Conservation (phyloP, 2,797 vertebrate genomes). For the Darevskia mixta region DNA sequence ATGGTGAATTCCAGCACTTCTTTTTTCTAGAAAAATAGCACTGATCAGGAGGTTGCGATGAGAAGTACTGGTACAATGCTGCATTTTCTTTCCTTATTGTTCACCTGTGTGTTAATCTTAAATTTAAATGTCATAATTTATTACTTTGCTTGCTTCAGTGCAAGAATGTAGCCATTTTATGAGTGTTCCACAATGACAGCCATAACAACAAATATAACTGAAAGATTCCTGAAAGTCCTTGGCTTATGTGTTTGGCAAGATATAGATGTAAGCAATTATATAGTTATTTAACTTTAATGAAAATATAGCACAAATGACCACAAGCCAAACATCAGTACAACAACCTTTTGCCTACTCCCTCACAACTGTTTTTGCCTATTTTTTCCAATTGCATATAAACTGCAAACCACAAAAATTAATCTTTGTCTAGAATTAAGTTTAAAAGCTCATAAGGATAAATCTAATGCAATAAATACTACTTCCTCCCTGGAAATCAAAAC, state of each 20-base stretch:
- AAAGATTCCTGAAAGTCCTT: not conserved
- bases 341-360: too few species aligned
- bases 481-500: not conserved
- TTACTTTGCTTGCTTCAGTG: not conserved
- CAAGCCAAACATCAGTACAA: not conserved
- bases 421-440: not conserved
- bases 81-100: conserved; percentile 16
- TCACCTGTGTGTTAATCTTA: not conserved
- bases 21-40: too few species aligned
- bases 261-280: not conserved
- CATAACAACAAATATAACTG: not conserved
- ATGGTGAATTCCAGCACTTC: too few species aligned
- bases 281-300: not conserved
- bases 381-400: not conserved
- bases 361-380: not conserved
- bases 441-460: not conserved
- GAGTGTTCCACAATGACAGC: not conserved
- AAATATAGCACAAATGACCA: not conserved
- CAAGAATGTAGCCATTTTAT: not conserved
- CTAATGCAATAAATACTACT: not conserved
- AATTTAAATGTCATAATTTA: conserved; percentile 1
- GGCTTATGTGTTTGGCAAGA: not conserved
- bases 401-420: not conserved
- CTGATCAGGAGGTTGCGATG: conserved; percentile 1
- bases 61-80: not conserved